Base-by-base conservation (phyloP, 2,113 vertebrate genomes). In the Pseudopipra pipra region DNA sequence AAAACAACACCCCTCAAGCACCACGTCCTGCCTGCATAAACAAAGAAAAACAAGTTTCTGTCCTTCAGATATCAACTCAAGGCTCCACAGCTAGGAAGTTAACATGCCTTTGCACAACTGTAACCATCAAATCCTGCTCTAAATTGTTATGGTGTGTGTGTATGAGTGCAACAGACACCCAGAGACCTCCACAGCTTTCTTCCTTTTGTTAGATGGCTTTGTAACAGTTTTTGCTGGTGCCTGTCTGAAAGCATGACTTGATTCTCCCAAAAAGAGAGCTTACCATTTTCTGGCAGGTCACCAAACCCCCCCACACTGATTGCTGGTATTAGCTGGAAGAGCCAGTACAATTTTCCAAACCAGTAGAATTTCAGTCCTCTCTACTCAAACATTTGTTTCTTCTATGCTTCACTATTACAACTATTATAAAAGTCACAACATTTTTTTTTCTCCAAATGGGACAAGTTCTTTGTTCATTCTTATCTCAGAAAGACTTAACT, bases 391-490 rank as follows among this genome's bases (percentile, higher is more conserved):
- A 77, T 74, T 55, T 44, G 4, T 68, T 91, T 80, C 43, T 66
- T 71, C 47, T 41, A 13, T 65, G 12, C 28, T 84, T 81, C 59
- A 58, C 59, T 70, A 67, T 43, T 84, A 49, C 11, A 92, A 28
- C 22, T 78, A 30, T 78, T 92, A 72, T 35, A 65, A 65, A 91
- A 87, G 33, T 24, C 37, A 59, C 7, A 23, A 17, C 18, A 8
- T 33, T 55, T 71, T 73, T 73, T 91, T 46, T 81, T n/a, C 61
- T 82, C 31, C 49, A 62, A 72, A 59, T 37, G 33, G 28, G n/a
- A 70, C 43, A 93, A 85, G 58, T 81, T 43, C 51, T 93, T 89
- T 70, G 79, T 78, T 85, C 85, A 46, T 77, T 87, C 51, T 52
- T 54, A n/a, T 59, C 55, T 88, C 41, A 27, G 46, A 84, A 80